Evolutionary conservation across 2,797 vertebrate species (phyloP), one percentile per base, ranked within the genome.

Genomic region (Pangasius sanitwongsei): DNA sequence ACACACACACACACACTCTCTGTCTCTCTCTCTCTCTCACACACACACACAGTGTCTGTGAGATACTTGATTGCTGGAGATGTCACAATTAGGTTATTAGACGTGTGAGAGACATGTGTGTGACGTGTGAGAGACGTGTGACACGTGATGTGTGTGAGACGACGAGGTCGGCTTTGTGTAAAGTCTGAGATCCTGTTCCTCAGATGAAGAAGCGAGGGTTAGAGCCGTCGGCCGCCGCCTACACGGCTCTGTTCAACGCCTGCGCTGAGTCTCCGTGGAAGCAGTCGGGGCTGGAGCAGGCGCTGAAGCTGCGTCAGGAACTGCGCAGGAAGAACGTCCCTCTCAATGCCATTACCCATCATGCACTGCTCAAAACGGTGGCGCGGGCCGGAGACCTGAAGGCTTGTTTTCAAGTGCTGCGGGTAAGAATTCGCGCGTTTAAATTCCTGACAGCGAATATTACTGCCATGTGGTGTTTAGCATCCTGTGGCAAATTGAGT

Each of bases 131-230:
- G 37, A 37, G 37, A 41, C 37, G 4, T 41, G 41, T 41, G 41
- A 5, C 6, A 6, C 6, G 41, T 44, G 41, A 44, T 0, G 41
- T 44, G 44, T 44, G 6, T 44, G 44, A 44, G 44, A 44, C 44
- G 44, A 44, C 6, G 44, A 44, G 18, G 4, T 57, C 16, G 15
- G 55, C 7, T 34, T 16, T 72, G 69, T 41, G 44, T 44, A 25
- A 75, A 77, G 25, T 37, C 37, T 44, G 18, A 25, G 37, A 20
- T 48, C 3, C 44, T 85, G 3, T 34, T 48, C 37, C 67, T 74
- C 77, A 99, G 99, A 97, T 99, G 98, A 99, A 99, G 90, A 99
- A 99, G 89, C 95, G 97, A 90, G 97, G 94, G 55, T 93, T 99
- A 2, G 87, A 90, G 2, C 96, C 98, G 0, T 94, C 94, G 0